phyloP scores from a whole-genome alignment of 2,797 vertebrate genomes.

The Poeciliopsis paucimaculata region DNA sequence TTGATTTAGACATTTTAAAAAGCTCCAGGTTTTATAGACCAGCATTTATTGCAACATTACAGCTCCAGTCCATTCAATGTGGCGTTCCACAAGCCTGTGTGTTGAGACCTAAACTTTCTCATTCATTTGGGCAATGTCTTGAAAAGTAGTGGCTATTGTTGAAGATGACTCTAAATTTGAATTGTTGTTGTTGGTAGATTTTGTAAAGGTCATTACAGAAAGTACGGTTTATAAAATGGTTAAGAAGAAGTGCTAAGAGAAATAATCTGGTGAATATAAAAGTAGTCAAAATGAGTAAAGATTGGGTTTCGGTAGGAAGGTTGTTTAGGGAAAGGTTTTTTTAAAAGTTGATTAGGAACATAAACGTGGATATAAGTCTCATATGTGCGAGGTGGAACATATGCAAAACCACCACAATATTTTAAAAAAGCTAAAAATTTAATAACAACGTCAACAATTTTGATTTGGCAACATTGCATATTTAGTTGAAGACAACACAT shows the following conservation, averaged over 20 bases:
- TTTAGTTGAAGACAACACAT: neutral
- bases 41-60: neutral
- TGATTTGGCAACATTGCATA: neutral
- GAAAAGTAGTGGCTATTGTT: neutral
- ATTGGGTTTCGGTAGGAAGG: neutral
- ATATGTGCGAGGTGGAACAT: neutral
- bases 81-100: neutral
- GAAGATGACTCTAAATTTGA: neutral
- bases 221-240: neutral
- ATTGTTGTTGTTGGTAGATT: neutral
- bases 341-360: neutral
- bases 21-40: neutral
- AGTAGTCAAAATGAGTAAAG: neutral
- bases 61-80: neutral
- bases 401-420: neutral
- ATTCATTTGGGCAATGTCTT: neutral
- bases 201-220: neutral
- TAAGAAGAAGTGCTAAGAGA: neutral
- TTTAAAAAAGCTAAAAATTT: neutral
- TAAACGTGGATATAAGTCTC: neutral
- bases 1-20: neutral
- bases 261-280: neutral
- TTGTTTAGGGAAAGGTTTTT: neutral
- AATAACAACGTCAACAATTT: neutral
- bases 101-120: neutral